These are phyloP conservation scores for Crotalus tigris DNA, from an alignment of 2,113 vertebrate species.

Conservation along the genomic window DNA sequence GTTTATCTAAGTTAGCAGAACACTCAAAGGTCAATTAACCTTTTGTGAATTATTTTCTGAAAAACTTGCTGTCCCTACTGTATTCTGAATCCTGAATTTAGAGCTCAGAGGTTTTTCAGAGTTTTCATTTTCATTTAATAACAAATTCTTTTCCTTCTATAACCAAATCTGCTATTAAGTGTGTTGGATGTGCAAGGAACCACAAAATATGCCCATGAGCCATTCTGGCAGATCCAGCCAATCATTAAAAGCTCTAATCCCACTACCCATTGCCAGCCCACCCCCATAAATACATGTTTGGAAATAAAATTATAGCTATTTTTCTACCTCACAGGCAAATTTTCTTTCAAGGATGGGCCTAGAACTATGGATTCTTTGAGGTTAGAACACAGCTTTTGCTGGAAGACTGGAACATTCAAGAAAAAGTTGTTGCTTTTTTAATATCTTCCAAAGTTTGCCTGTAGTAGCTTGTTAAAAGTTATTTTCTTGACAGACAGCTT, in stretches of 20 bases:
- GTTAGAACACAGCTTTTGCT: slow-evolving; percentile 43
- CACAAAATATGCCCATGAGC: slow-evolving; percentile 1
- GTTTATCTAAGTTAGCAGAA: not conserved
- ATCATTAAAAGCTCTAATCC: not conserved
- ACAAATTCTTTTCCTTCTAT: not conserved
- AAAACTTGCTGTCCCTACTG: not conserved
- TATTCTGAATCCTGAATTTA: not conserved
- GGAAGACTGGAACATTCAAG: slow-evolving; percentile 21
- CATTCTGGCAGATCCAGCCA: not conserved
- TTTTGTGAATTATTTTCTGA: not conserved
- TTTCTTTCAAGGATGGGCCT: slow-evolving; percentile 26
- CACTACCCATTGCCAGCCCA: not conserved
- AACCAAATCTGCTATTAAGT: accelerated
- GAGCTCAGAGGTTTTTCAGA: not conserved
- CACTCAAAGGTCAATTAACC: not conserved
- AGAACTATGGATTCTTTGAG: slow-evolving; percentile 5
- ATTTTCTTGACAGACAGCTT: not conserved
- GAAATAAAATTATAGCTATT: slow-evolving; percentile 30
- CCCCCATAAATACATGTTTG: slow-evolving; percentile 17
- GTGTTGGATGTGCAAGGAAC: slow-evolving; percentile 6
- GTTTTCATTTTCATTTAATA: not conserved
- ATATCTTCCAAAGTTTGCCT: slow-evolving; percentile 2
- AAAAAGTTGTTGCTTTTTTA: slow-evolving; percentile 15
- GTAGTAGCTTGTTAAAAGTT: slow-evolving; percentile 17
- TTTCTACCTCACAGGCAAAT: not conserved